These are phyloP conservation scores for Eupithecia dodoneata DNA, from an alignment of 2,888 invertebrate genomes.

Conservation along the genomic window DNA sequence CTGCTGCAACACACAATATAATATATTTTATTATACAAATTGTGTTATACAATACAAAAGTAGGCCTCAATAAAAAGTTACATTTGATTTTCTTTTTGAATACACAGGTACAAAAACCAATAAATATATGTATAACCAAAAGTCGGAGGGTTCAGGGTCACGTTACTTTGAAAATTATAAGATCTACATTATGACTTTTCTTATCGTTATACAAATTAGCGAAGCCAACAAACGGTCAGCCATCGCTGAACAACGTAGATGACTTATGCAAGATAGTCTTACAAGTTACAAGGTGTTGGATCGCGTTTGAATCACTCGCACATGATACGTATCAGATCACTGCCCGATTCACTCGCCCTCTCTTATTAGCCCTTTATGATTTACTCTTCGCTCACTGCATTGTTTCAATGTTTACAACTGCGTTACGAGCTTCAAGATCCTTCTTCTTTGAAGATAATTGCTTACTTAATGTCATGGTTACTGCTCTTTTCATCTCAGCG, in stretches of 20 bases:
- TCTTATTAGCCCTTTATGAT: constrained; percentile 41
- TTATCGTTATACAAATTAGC: neutral
- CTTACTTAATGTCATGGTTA: constrained; percentile 35
- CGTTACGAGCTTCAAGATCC: constrained; percentile 28
- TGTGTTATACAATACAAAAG: no score
- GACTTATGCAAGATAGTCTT: constrained; percentile 28
- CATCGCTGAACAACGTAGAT: constrained; percentile 26
- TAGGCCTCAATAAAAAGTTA: neutral
- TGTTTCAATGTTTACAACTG: constrained; percentile 41
- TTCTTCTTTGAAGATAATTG: constrained; percentile 40
- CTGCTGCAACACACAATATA: neutral
- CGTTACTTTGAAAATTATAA: no score
- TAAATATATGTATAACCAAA: no score
- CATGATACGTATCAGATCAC: constrained; percentile 57
- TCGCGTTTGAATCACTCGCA: constrained; percentile 53
- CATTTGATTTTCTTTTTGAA: neutral
- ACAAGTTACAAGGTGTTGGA: constrained; percentile 44
- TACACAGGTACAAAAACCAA: no score
- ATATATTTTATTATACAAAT: neutral
- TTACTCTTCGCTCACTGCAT: constrained; percentile 38
- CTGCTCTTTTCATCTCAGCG: constrained; percentile 35
- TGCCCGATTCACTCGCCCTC: constrained; percentile 41
- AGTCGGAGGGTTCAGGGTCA: no score
- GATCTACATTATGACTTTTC: neutral
- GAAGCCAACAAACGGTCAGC: neutral